phyloP scores from a whole-genome alignment of 23 tunicate species.

The Botrylloides violaceus region DNA sequence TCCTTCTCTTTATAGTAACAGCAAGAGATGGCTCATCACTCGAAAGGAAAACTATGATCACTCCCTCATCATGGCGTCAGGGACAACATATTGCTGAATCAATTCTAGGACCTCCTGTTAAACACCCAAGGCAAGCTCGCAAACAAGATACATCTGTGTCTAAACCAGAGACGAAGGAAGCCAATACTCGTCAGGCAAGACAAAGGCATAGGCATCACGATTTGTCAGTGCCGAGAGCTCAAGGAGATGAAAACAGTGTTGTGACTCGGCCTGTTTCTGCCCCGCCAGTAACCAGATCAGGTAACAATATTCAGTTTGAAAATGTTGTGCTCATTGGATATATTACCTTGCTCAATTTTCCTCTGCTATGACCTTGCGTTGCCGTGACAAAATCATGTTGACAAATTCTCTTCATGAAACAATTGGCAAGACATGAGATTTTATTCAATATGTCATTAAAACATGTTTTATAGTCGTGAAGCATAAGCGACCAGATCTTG shows the following conservation, averaged over 20 bases:
- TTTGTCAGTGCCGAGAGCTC: too few relatives aligned
- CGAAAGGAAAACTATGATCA: constrained; percentile 50
- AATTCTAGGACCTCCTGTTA: constrained; percentile 12
- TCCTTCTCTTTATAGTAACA: constrained; percentile 25
- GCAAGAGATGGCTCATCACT: constrained; percentile 20
- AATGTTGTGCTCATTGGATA: too few relatives aligned
- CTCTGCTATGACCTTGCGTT: too few relatives aligned
- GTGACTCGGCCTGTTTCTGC: not conserved
- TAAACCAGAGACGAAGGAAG: constrained; percentile 3
- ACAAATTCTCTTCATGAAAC: too few relatives aligned
- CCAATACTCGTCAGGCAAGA: too few relatives aligned
- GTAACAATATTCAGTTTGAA: too few relatives aligned
- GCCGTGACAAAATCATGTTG: too few relatives aligned
- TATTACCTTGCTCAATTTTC: too few relatives aligned
- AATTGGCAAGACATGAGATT: too few relatives aligned
- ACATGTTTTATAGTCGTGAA: not conserved
- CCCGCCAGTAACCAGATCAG: not conserved
- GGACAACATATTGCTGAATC: constrained; percentile 42
- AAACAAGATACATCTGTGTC: not conserved
- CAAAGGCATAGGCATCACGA: too few relatives aligned
- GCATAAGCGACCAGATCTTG: not conserved
- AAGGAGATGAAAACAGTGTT: not conserved
- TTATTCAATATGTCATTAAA: too few relatives aligned
- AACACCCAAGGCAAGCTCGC: constrained; percentile 1
- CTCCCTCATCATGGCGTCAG: constrained; percentile 77